Base-by-base conservation (phyloP, 2,113 vertebrate genomes). In the Poeciliopsis prolifica region DNA sequence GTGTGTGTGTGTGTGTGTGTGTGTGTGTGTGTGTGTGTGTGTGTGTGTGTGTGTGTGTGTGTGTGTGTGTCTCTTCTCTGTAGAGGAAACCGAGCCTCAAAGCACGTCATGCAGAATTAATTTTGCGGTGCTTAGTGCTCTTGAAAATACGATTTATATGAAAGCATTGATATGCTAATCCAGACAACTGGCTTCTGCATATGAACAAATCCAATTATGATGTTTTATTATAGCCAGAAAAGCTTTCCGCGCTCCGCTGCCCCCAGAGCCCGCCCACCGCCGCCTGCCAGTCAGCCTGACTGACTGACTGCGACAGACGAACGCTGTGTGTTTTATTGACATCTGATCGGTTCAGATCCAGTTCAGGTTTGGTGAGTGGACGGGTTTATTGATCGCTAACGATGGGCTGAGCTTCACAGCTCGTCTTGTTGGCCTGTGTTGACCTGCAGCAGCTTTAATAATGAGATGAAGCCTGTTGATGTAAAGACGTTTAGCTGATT, bases 151-250 rank as follows among this genome's bases (percentile, higher is more conserved):
- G 92, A 94, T 95, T 95, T 94, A 93, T 95, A 92, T 91, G 91
- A 91, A 93, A 90, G 92, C 92, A 95, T 95, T 95, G 94, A 94
- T 93, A 95, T 95, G 95, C 93, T 95, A 95, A 95, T 95, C 91
- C 91, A 91, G 91, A 95, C 93, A 95, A 94, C 90, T 86, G 82
- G 85, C 94, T 92, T 81, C 88, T 91, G 91, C 94, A 92, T 93
- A 89, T 80, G 94, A 95, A 95, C 94, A 95, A 95, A 95, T 95
- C 94, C 94, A 95, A 95, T 95, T 95, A 93, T 94, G 93, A 82
- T 89, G 88, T 94, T 94, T 94, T 94, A 95, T 94, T 94, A 94
- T 86, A 92, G 88, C 87, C 81, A 85, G 86, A 87, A 93, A 90
- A 93, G 91, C 81, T 78, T 77, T 83, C 70, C 87, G 90, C 83